phyloP scores from a whole-genome alignment of 1,140 invertebrate species.

The Sitobion miscanthi region DNA sequence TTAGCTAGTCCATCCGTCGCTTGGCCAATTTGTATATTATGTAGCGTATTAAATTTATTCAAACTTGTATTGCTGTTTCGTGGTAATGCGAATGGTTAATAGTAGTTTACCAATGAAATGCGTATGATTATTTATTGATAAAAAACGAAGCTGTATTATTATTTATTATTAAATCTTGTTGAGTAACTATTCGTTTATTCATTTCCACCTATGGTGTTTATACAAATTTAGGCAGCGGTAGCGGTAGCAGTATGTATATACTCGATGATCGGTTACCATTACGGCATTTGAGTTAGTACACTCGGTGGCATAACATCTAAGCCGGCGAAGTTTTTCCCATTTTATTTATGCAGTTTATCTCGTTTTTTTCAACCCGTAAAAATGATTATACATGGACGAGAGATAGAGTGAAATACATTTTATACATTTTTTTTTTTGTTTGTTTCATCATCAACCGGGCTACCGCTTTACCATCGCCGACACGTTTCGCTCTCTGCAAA shows the following conservation, averaged over 20 bases:
- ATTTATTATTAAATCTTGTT: background rate
- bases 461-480: background rate
- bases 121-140: background rate
- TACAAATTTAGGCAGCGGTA: background rate
- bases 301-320: background rate
- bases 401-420: background rate
- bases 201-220: background rate
- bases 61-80: background rate
- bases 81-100: background rate
- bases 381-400: background rate
- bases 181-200: background rate
- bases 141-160: background rate
- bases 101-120: background rate
- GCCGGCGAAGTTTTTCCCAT: background rate
- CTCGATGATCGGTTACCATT: background rate
- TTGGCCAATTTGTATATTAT: background rate
- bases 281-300: background rate
- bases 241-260: background rate
- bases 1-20: background rate
- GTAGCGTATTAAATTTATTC: background rate
- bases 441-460: background rate
- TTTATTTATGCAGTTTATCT: background rate
- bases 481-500: background rate
- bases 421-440: background rate
- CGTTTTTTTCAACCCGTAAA: background rate